Conservation (phyloP, 2,797 vertebrate genomes). For the Aythya fuligula region DNA sequence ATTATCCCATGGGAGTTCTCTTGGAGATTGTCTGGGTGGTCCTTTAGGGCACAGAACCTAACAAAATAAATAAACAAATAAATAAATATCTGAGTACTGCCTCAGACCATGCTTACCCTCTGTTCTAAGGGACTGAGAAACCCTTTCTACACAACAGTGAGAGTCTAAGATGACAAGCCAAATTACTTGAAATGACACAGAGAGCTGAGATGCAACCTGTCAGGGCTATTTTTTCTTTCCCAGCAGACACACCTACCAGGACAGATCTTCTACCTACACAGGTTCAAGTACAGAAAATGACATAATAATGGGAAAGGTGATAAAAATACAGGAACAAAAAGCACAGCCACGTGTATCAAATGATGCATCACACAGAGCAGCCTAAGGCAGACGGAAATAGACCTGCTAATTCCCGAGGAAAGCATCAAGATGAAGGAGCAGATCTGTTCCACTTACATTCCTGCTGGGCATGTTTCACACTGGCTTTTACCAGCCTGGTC, state of each 20-base stretch:
- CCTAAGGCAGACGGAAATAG: neutral
- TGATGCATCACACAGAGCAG: neutral
- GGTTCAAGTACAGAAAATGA: neutral
- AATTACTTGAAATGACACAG: neutral
- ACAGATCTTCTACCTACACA: accelerated
- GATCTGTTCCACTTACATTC: conserved; percentile 62
- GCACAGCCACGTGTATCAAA: neutral
- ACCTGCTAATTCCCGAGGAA: neutral
- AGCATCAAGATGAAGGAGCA: neutral
- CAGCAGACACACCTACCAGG: neutral
- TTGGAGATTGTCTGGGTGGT: neutral
- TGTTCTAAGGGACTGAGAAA: neutral
- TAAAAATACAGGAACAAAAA: neutral
- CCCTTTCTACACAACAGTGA: too few relatives aligned
- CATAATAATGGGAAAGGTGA: neutral
- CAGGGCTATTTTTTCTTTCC: neutral
- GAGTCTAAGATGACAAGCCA: neutral
- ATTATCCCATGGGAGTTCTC: neutral
- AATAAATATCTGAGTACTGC: neutral
- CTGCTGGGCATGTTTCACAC: conserved; percentile 76
- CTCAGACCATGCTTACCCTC: neutral
- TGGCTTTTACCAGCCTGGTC: conserved; percentile 79
- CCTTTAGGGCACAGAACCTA: conserved; percentile 73
- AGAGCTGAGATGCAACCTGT: neutral
- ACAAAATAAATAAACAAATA: neutral